These are phyloP conservation scores for Argopecten irradians DNA, from an alignment of 1,140 invertebrate genomes.

Conservation along the genomic window DNA sequence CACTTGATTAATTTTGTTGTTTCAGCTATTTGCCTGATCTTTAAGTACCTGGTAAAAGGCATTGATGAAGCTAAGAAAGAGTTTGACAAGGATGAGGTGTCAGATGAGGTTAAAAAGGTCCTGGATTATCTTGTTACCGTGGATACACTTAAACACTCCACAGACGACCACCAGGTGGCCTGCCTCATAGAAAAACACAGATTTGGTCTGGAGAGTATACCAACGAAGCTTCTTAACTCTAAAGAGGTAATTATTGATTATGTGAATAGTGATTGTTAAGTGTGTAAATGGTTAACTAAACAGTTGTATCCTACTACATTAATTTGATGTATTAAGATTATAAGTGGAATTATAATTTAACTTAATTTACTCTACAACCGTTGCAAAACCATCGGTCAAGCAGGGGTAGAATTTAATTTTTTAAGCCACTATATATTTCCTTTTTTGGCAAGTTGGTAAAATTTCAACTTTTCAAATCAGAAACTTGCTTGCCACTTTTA, in stretches of 20 bases:
- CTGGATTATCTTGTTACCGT: conserved; percentile 80
- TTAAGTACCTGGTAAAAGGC: conserved; percentile 73
- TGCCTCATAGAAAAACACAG: conserved; percentile 78
- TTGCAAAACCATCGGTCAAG: too few species aligned
- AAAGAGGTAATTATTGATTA: conserved; percentile 45
- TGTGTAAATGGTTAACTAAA: too few species aligned
- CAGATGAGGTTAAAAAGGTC: conserved; percentile 76
- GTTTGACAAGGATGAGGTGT: conserved; percentile 65
- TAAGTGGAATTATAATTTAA: too few species aligned
- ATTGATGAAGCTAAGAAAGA: conserved; percentile 78
- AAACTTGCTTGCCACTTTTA: too few species aligned
- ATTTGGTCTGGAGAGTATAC: conserved; percentile 83
- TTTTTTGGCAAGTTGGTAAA: too few species aligned
- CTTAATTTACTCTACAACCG: too few species aligned
- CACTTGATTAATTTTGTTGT: conserved; percentile 58
- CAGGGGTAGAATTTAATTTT: too few species aligned
- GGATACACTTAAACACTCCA: conserved; percentile 81
- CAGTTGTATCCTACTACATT: too few species aligned
- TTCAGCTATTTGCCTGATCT: conserved; percentile 78
- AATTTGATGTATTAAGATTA: neutral
- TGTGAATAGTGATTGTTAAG: too few species aligned
- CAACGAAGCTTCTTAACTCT: conserved; percentile 79
- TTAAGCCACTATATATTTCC: too few species aligned
- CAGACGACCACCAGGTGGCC: conserved; percentile 79
- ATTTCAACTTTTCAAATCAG: too few species aligned